Conservation (phyloP, 2,888 invertebrate genomes). For the Plebejus anna region DNA sequence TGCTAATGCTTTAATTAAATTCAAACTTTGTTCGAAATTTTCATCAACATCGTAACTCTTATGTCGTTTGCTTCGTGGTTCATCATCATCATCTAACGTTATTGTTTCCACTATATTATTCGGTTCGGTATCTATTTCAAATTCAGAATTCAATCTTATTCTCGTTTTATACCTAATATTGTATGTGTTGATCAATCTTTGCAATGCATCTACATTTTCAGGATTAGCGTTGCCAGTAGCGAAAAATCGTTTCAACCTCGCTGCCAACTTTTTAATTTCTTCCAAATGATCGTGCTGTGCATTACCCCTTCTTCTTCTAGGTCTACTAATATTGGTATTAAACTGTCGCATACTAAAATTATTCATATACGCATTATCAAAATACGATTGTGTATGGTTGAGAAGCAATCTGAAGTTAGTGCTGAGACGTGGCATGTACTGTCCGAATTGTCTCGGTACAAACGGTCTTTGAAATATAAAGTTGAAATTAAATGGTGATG, state of each 20-base stretch:
- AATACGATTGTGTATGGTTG: conserved; percentile 38
- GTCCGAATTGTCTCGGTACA: conserved; percentile 41
- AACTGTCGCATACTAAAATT: conserved; percentile 27
- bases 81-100: conserved; percentile 57
- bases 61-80: conserved; percentile 47
- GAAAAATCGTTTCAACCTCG: conserved; percentile 46
- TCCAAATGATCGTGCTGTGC: conserved; percentile 47
- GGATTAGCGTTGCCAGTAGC: conserved; percentile 41
- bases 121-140: conserved; percentile 51
- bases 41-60: conserved; percentile 40
- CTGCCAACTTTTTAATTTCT: conserved; percentile 48
- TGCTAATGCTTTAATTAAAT: conserved; percentile 52
- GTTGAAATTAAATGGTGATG: conserved; percentile 47
- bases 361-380: conserved; percentile 32
- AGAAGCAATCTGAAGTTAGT: conserved; percentile 38
- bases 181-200: conserved; percentile 53
- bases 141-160: conserved; percentile 48
- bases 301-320: conserved; percentile 42
- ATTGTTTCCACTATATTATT: conserved; percentile 58
- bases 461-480: conserved; percentile 50
- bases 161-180: conserved; percentile 54
- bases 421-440: conserved; percentile 35
- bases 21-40: conserved; percentile 50
- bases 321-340: conserved; percentile 26
- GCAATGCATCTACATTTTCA: conserved; percentile 46